phyloP scores from a whole-genome alignment of 2,888 invertebrate species.

The Eristalinus sepulchralis region DNA sequence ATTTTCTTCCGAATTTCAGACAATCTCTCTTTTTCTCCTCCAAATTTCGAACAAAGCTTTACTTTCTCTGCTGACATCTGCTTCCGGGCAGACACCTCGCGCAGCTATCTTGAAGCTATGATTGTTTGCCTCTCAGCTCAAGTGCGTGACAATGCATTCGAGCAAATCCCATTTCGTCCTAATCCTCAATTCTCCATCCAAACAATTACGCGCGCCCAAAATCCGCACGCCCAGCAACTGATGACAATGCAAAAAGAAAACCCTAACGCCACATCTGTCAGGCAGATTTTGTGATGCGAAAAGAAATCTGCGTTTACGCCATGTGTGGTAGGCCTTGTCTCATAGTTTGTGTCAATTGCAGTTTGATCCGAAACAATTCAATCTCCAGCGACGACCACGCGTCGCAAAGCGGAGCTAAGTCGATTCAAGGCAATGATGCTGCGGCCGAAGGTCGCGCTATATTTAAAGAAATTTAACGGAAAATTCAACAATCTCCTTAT shows the following conservation, averaged over 20 bases:
- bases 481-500: not conserved
- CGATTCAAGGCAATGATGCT: not conserved
- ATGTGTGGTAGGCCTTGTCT: conserved; percentile 6
- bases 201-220: conserved; percentile 27
- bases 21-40: not conserved
- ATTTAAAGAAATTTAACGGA: not conserved
- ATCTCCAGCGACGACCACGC: not conserved
- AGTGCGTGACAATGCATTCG: not conserved
- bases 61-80: not conserved
- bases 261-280: conserved; percentile 8
- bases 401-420: conserved; percentile 6
- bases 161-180: conserved; percentile 1
- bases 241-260: not conserved
- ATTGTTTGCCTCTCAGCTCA: not conserved
- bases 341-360: conserved; percentile 10
- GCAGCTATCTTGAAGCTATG: not conserved
- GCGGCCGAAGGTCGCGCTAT: not conserved
- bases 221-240: not conserved
- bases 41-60: not conserved
- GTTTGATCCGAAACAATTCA: not conserved
- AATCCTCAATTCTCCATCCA: conserved; percentile 25
- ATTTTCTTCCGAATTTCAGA: too few relatives aligned
- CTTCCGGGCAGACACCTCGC: not conserved
- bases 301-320: not conserved
- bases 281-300: not conserved